These are phyloP conservation scores for Aricia artaxerxes DNA, from an alignment of 2,888 invertebrate genomes.

Conservation along the genomic window DNA sequence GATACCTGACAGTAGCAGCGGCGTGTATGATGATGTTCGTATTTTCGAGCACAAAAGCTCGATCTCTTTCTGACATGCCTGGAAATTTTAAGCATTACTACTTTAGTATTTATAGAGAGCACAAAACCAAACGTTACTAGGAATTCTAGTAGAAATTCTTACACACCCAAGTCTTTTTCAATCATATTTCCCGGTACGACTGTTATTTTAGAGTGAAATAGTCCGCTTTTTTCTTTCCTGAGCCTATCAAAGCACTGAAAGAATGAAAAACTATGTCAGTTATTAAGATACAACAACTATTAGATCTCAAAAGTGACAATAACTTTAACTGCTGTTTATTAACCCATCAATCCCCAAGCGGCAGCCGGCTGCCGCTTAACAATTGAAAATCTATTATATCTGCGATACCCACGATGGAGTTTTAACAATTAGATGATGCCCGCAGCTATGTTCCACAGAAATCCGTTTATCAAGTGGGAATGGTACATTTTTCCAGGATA, in stretches of 20 bases:
- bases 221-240: neutral
- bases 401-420: no score
- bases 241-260: slow-evolving; percentile 13
- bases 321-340: no score
- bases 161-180: slow-evolving; percentile 14
- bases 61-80: slow-evolving; percentile 20
- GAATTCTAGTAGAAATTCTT: neutral
- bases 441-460: no score
- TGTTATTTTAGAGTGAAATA: neutral
- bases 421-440: no score
- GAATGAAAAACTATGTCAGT: no score
- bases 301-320: no score
- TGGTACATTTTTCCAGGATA: no score
- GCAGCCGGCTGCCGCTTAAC: no score
- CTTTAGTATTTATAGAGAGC: neutral
- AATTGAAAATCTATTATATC: no score
- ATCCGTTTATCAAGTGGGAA: no score
- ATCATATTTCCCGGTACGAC: neutral
- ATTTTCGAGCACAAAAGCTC: neutral
- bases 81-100: neutral
- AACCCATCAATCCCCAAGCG: no score
- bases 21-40: slow-evolving; percentile 11
- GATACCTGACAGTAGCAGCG: slow-evolving; percentile 21
- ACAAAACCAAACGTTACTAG: neutral
- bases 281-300: no score